These are phyloP conservation scores for Zelleria hepariella DNA, from an alignment of 2,888 invertebrate genomes.

Conservation along the genomic window DNA sequence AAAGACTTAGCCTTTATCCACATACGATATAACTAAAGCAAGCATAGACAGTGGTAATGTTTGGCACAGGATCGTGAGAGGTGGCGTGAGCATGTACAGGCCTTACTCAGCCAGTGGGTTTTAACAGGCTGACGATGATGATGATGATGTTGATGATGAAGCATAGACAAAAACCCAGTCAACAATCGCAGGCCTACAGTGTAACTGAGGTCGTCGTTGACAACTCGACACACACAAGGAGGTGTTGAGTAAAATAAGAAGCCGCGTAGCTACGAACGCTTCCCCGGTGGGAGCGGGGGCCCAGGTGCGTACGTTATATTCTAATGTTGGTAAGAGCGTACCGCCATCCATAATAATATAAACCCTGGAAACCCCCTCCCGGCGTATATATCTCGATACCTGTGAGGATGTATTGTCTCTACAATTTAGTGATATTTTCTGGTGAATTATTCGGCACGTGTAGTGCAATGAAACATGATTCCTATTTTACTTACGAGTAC, in stretches of 20 bases:
- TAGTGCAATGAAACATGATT: too few species aligned
- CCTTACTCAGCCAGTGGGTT: too few species aligned
- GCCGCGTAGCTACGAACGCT: background rate
- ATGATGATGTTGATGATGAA: too few species aligned
- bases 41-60: too few species aligned
- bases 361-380: constrained; percentile 31
- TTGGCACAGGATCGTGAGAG: too few species aligned
- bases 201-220: constrained; percentile 7
- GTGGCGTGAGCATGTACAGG: too few species aligned
- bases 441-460: background rate
- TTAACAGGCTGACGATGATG: too few species aligned
- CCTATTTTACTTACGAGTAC: too few species aligned
- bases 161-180: too few species aligned
- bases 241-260: background rate
- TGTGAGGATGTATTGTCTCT: background rate
- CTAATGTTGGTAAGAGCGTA: constrained; percentile 56
- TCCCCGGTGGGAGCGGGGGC: constrained; percentile 35
- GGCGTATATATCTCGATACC: background rate
- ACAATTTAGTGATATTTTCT: background rate
- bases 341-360: constrained; percentile 63
- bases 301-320: constrained; percentile 59
- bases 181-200: too few species aligned
- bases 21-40: too few species aligned
- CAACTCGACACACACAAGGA: constrained; percentile 2
- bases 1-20: too few species aligned